Conservation (phyloP, 2,888 invertebrate genomes). For the Callyntrura sp. region DNA sequence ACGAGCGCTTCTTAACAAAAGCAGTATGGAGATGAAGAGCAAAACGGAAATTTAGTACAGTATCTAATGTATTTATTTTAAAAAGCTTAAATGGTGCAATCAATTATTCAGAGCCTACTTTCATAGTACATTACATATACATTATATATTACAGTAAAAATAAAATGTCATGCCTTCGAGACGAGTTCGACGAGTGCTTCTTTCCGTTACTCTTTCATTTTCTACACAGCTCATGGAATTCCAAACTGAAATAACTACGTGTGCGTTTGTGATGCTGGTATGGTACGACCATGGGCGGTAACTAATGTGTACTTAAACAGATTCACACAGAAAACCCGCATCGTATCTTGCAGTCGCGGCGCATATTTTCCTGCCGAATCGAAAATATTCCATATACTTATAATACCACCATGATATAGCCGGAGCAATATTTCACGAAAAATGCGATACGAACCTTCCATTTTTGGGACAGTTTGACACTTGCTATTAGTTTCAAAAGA, state of each 20-base stretch:
- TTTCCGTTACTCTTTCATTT: neutral
- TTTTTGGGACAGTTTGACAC: constrained; percentile 75
- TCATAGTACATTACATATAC: neutral
- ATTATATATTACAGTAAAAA: neutral
- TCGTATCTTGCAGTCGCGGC: neutral
- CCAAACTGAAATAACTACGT: neutral
- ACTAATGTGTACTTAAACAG: constrained; percentile 54
- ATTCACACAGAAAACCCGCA: constrained; percentile 41
- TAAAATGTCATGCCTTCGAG: neutral
- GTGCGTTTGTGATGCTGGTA: neutral
- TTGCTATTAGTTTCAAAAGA: constrained; percentile 75
- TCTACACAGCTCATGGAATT: constrained; percentile 11
- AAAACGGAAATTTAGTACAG: no score
- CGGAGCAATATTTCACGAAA: constrained; percentile 69
- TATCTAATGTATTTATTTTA: no score
- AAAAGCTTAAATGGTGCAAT: neutral
- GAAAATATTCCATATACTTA: constrained; percentile 15
- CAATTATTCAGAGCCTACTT: neutral
- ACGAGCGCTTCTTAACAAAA: no score
- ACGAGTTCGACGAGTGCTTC: neutral
- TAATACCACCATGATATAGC: constrained; percentile 1
- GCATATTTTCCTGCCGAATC: constrained; percentile 33
- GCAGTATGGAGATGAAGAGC: no score
- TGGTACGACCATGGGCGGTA: neutral
- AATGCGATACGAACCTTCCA: constrained; percentile 72